phyloP scores from a whole-genome alignment of 2,888 invertebrate genomes.

The Tenthredo distinguenda region DNA sequence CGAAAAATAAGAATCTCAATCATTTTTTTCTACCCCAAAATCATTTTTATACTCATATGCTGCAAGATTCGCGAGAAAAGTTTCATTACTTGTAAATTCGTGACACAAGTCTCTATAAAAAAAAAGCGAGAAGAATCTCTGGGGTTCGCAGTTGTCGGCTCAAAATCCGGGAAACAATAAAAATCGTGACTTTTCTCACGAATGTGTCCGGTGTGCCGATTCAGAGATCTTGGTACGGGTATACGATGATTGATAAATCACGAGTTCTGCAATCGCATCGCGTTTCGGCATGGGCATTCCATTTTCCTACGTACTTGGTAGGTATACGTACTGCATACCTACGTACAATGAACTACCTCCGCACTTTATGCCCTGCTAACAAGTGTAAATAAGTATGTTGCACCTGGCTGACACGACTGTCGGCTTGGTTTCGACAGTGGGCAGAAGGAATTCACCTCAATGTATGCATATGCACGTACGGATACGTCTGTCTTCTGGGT shows the following conservation, averaged over 20 bases:
- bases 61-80: too few species aligned
- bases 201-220: background rate
- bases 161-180: background rate
- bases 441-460: slow-evolving; percentile 1
- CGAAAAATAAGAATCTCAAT: too few species aligned
- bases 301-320: background rate
- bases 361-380: background rate
- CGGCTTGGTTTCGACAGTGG: slow-evolving; percentile 1
- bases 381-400: slow-evolving; percentile 18
- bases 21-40: background rate
- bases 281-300: background rate
- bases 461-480: background rate
- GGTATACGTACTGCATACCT: background rate
- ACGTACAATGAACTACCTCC: slow-evolving; percentile 19
- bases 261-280: background rate
- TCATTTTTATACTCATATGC: background rate
- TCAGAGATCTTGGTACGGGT: background rate
- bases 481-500: background rate
- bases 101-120: background rate
- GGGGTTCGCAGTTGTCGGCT: background rate
- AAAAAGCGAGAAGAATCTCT: background rate
- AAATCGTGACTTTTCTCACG: background rate
- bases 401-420: slow-evolving; percentile 25
- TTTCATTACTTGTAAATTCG: background rate
- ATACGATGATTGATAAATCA: background rate